phyloP scores from a whole-genome alignment of 2,113 vertebrate genomes.

The Clarias batrachus region DNA sequence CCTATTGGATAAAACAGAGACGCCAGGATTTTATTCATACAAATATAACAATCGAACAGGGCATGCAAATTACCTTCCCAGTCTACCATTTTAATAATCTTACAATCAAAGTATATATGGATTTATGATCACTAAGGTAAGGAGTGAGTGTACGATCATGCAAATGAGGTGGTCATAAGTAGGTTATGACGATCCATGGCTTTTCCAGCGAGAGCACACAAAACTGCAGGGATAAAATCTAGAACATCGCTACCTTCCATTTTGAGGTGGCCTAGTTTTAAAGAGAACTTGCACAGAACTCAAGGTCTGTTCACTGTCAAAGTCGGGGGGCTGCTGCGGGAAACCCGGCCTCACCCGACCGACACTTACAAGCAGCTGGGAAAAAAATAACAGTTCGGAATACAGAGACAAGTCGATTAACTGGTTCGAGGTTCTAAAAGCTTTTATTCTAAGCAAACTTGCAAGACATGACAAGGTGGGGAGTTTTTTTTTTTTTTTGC shows the following conservation, averaged over 20 bases:
- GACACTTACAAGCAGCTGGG: too few relatives aligned
- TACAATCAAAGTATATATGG: not conserved
- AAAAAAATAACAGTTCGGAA: not conserved
- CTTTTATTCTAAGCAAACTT: not conserved
- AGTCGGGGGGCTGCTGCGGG: slow-evolving; percentile 1
- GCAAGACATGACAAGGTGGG: not conserved
- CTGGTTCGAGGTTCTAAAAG: not conserved
- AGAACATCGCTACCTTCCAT: slow-evolving; percentile 43
- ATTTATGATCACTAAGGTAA: not conserved
- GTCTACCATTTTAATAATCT: too few relatives aligned
- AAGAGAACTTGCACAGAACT: slow-evolving; percentile 20
- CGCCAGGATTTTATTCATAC: not conserved
- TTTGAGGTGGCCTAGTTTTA: slow-evolving; percentile 48
- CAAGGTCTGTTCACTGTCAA: slow-evolving; percentile 31
- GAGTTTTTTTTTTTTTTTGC: not conserved
- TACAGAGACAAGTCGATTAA: not conserved
- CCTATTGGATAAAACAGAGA: slow-evolving; percentile 63
- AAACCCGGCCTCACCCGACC: not conserved
- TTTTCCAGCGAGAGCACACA: slow-evolving; percentile 18
- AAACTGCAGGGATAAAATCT: slow-evolving; percentile 25
- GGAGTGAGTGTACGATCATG: not conserved
- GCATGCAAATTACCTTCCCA: not conserved
- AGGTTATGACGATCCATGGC: slow-evolving; percentile 35
- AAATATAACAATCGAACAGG: not conserved
- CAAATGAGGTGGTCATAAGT: slow-evolving; percentile 19